Evolutionary conservation across 64 coral and sea anemone species (phyloP), one percentile per base, ranked within the genome.

Genomic region (Anthopleura sola): DNA sequence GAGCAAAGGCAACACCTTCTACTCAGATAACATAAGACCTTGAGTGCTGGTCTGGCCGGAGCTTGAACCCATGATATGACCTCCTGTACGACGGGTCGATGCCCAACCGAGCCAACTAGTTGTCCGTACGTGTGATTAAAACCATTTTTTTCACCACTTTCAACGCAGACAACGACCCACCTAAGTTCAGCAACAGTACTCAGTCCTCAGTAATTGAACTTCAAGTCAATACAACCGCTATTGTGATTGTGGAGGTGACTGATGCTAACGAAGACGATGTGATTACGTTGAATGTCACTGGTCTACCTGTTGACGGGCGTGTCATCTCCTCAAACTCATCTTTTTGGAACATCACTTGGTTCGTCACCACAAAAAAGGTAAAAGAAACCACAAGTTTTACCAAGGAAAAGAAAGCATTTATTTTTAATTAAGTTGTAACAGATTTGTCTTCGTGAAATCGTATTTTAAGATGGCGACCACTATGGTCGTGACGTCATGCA

Each of bases 121-220:
- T n/a, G n/a, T n/a, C 50, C 13, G 12, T 53, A 53, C 50, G 11
- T 48, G n/a, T 48, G 46, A 10, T 62, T n/a, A n/a, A 62, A 62
- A 62, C 21, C 23, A 4, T 26, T 62, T 62, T 62, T 62, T 26
- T n/a, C n/a, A 2, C 58, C 21, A 62, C 40, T 62, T n/a, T 24
- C 1, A 62, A 62, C 21, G 3, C 24, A 86, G 85, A 49, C 68
- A 86, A 86, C 26, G 66, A 75, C 10, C 85, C 85, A 51, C 85
- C 84, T 66, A 86, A 75, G 68, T 76, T 86, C 44, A 48, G 20
- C 34, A 86, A 47, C 68, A 44, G 15, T 18, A n/a, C n/a, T n/a
- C n/a, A n/a, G n/a, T 86, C 85, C 5, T 16, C 33, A 2, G 62
- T 19, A 28, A 75, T 86, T 14, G 49, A 75, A 19, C 60, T 31